Evolutionary conservation across 2,113 vertebrate genomes (phyloP).

Genomic region (Ptyas mucosa): DNA sequence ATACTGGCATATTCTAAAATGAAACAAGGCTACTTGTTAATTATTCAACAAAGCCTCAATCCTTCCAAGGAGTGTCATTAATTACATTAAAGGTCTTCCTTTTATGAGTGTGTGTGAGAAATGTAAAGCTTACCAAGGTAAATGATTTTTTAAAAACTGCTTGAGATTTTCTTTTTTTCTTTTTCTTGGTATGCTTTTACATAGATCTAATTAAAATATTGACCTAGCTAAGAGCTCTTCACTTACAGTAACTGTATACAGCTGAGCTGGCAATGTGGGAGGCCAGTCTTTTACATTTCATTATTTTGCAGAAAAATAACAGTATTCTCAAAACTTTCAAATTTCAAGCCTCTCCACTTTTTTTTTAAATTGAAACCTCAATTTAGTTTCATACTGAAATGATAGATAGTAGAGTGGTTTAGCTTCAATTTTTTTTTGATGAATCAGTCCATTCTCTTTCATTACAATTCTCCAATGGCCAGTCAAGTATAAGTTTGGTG

Average conservation of each 20-base stretch:
- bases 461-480: background rate
- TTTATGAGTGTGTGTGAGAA: constrained; percentile 24
- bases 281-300: constrained; percentile 4
- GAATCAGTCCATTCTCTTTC: background rate
- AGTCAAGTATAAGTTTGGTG: background rate
- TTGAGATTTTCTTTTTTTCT: constrained; percentile 12
- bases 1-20: background rate
- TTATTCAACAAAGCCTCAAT: constrained; percentile 7
- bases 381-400: background rate
- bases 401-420: background rate
- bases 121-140: background rate
- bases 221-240: constrained; percentile 50
- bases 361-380: background rate
- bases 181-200: constrained; percentile 42
- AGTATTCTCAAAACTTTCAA: background rate
- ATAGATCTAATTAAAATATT: constrained; percentile 55
- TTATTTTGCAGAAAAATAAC: constrained; percentile 16
- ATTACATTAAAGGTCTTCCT: background rate
- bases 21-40: background rate
- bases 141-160: constrained; percentile 31
- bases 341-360: background rate
- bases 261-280: constrained; percentile 48
- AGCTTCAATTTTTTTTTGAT: background rate
- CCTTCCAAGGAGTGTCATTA: constrained; percentile 2
- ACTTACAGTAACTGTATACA: constrained; percentile 59